Evolutionary conservation across 2,113 vertebrate species (phyloP).

Genomic region (Condylura cristata): DNA sequence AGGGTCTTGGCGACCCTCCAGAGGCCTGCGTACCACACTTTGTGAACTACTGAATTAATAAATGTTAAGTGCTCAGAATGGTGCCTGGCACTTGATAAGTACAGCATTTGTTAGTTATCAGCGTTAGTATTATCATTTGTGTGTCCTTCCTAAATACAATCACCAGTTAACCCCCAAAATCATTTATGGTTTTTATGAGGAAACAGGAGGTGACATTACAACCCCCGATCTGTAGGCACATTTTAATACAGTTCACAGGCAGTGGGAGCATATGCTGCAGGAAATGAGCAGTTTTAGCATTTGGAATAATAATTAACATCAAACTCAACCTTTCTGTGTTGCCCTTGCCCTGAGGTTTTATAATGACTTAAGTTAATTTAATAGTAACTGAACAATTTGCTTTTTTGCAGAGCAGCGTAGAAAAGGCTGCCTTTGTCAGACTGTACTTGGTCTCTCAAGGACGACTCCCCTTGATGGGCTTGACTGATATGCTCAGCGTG

Average conservation of each 20-base stretch:
- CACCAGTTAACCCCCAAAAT: neutral
- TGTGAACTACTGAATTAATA: slow-evolving; percentile 14
- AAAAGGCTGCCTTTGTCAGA: slow-evolving; percentile 90
- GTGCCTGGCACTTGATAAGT: neutral
- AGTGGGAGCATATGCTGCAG: neutral
- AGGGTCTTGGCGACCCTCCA: neutral
- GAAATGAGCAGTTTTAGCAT: neutral
- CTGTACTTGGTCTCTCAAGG: slow-evolving; percentile 92
- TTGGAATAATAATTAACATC: neutral
- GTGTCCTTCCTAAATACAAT: neutral
- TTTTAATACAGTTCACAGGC: neutral
- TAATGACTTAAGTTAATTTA: slow-evolving; percentile 16
- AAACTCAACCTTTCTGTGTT: slow-evolving; percentile 20
- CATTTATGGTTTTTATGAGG: neutral
- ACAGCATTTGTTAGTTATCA: neutral
- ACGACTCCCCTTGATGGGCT: slow-evolving; percentile 89
- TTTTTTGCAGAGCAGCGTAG: slow-evolving; percentile 88
- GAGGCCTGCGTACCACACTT: neutral
- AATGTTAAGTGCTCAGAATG: neutral
- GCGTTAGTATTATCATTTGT: neutral
- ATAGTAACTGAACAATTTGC: slow-evolving; percentile 39
- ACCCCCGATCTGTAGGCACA: neutral
- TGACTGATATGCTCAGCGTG: slow-evolving; percentile 87
- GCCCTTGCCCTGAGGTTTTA: slow-evolving; percentile 29
- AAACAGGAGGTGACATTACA: neutral